A percentile compares a stretch with the other conserved stretches of the same genome.
phyloP scores from a whole-genome alignment of 2,797 vertebrate species.

The Pitangus sulphuratus region DNA sequence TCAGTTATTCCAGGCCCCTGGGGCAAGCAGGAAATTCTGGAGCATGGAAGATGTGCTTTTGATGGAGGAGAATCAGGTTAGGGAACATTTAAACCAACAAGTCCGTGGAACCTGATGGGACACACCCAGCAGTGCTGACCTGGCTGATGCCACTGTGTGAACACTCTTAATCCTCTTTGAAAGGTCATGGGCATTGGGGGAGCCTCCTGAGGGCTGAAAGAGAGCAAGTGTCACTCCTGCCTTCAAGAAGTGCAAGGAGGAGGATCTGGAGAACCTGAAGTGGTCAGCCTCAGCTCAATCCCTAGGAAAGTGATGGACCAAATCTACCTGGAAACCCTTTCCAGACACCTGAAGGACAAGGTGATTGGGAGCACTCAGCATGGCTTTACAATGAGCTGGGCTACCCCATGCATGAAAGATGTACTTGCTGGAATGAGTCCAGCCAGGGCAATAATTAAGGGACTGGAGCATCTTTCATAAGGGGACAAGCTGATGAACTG shows the following conservation, averaged over 20 bases:
- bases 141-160: neutral
- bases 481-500: neutral
- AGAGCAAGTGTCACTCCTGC: neutral
- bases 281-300: neutral
- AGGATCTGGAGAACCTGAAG: neutral
- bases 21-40: neutral
- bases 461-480: neutral
- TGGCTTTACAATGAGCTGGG: neutral
- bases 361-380: neutral
- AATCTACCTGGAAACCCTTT: neutral
- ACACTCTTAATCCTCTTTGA: neutral
- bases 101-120: neutral
- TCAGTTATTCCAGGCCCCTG: neutral
- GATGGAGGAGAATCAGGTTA: neutral
- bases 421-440: neutral
- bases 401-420: neutral
- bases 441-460: neutral
- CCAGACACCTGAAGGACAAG: neutral
- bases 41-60: neutral
- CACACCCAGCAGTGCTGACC: neutral
- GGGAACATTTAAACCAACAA: neutral
- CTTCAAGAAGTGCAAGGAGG: neutral
- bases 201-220: neutral
- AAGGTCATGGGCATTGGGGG: neutral
- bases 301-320: rapidly evolving